Evolutionary conservation across 2,113 vertebrate genomes (phyloP), one percentile per base, ranked within the genome.

Genomic region (Polypterus bichir): DNA sequence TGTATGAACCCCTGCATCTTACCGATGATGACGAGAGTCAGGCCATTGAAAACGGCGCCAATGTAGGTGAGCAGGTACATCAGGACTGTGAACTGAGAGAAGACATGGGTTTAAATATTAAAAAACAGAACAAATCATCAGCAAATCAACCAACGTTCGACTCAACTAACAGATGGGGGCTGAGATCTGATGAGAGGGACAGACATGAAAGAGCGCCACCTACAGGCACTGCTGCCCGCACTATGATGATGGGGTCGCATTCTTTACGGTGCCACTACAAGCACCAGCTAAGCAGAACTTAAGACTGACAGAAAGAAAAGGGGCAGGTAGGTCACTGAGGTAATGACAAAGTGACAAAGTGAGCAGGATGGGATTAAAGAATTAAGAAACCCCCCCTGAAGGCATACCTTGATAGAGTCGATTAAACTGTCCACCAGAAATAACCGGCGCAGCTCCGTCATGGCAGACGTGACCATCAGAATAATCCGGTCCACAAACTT

Each of bases 11-110:
- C 2, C 55, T 4, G 10, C 11, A 44, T 63, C 85, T 81, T 82
- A 96, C 92, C 80, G 3, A 92, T 83, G 68, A 94, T 89, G 73
- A 93, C 75, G 67, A 94, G 79, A 65, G 91, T 93, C 74, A 96
- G 82, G 73, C 91, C 92, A 64, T 92, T 94, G 76, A 85, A 91
- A 68, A 92, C 70, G 1, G 80, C 79, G 64, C 92, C 92, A 73
- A 93, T 79, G 60, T 82, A 93, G 7, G 92, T 94, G 76, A 92
- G 73, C 70, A 93, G 82, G 77, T 93, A 96, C 73, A 91, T 81
- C 72, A 96, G 76, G 67, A 86, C 68, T 60, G 90, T 83, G 53
- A 93, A 80, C 92, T 94, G 68, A 5, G 7, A 44, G 53, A 62
- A 66, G 11, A 64, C 48, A 66, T 6, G 10, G 48, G 51, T 56